These are phyloP conservation scores for Nannoperca obscura DNA, from an alignment of 2,797 vertebrate species.

Conservation along the genomic window DNA sequence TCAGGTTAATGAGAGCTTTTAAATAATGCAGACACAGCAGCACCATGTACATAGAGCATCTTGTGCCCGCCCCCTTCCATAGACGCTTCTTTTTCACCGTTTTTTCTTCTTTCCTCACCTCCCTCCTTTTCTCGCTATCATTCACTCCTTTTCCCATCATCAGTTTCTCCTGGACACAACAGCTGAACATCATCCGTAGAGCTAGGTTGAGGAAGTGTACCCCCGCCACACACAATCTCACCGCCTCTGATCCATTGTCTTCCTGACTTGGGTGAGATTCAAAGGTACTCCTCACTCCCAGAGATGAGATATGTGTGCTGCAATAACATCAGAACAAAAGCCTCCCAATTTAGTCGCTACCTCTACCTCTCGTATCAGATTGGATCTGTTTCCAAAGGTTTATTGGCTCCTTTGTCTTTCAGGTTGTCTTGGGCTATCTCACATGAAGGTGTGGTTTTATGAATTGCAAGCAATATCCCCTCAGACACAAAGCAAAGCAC, in stretches of 20 bases:
- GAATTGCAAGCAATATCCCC: constrained; percentile 59
- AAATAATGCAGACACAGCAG: constrained; percentile 80
- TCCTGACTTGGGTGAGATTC: constrained; percentile 44
- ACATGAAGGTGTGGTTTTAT: constrained; percentile 43
- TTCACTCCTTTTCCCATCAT: constrained; percentile 1
- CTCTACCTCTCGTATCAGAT: constrained; percentile 57
- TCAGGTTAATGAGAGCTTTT: constrained; percentile 80
- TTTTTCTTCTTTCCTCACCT: constrained; percentile 9
- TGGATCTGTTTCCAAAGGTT: constrained; percentile 49
- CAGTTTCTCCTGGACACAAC: constrained; percentile 18
- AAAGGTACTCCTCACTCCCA: constrained; percentile 42
- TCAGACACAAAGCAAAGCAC: constrained; percentile 55
- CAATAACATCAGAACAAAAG: constrained; percentile 58
- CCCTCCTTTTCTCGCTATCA: constrained; percentile 12
- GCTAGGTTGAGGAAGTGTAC: constrained; percentile 18
- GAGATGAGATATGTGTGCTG: constrained; percentile 56
- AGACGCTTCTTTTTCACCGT: constrained; percentile 1
- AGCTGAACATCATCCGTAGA: constrained; percentile 30
- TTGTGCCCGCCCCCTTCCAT: background rate
- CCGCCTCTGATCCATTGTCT: constrained; percentile 60
- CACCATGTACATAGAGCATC: constrained; percentile 23
- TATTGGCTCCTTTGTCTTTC: constrained; percentile 72
- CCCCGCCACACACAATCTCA: constrained; percentile 23
- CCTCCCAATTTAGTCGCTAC: constrained; percentile 41
- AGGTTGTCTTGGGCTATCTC: constrained; percentile 44